These are phyloP conservation scores for Drosophila navojoa DNA, from an alignment of 1,140 invertebrate species.

Conservation along the genomic window DNA sequence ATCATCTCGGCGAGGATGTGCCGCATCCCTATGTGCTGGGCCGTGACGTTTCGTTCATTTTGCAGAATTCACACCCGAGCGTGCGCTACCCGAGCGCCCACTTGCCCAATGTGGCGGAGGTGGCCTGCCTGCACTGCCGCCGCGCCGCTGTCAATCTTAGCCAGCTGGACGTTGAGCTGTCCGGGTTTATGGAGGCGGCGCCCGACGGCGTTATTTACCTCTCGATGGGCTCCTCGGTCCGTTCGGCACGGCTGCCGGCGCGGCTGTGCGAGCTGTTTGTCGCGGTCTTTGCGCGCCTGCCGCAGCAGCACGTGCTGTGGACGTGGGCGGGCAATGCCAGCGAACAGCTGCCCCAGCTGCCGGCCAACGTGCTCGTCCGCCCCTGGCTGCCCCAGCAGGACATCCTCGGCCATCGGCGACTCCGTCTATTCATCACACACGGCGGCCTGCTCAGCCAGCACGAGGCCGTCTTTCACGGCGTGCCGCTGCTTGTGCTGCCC, in stretches of 20 bases:
- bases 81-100: constrained; percentile 88
- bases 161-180: constrained; percentile 66
- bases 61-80: constrained; percentile 89
- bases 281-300: constrained; percentile 87
- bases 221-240: constrained; percentile 90
- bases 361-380: constrained; percentile 87
- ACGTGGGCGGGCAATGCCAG: constrained; percentile 90
- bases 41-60: constrained; percentile 88
- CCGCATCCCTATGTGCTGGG: constrained; percentile 86
- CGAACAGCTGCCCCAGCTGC: constrained; percentile 76
- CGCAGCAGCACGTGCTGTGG: constrained; percentile 88
- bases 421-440: constrained; percentile 91
- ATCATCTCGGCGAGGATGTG: constrained; percentile 85
- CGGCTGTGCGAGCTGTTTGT: constrained; percentile 87
- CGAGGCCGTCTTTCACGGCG: constrained; percentile 90
- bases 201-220: constrained; percentile 89
- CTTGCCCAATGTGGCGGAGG: constrained; percentile 90
- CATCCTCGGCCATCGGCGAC: constrained; percentile 89
- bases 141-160: constrained; percentile 85
- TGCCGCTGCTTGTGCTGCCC: constrained; percentile 89
- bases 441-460: constrained; percentile 91
- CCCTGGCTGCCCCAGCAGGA: constrained; percentile 92
- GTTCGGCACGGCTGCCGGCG: constrained; percentile 86
- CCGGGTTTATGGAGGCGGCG: constrained; percentile 86
- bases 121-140: constrained; percentile 90